Percentiles rank a stretch among this genome's conserved stretches.
These are phyloP conservation scores for Anas platyrhynchos DNA, from an alignment of 2,113 vertebrate genomes.

Conservation along the genomic window DNA sequence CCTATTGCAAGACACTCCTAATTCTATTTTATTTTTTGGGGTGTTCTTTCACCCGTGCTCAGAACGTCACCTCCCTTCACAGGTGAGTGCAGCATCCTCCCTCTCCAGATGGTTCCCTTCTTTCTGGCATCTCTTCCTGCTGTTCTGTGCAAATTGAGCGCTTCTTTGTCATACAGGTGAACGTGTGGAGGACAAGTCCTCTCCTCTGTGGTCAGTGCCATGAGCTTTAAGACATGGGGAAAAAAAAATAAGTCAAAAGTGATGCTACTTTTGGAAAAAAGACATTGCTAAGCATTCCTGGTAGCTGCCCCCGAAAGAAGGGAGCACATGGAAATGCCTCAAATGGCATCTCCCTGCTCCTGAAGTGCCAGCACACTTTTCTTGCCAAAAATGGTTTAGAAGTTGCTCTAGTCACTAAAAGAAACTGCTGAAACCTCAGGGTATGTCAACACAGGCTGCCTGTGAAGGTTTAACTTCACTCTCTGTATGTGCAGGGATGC, in stretches of 20 bases:
- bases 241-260: background rate
- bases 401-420: background rate
- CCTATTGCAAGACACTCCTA: background rate
- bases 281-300: background rate
- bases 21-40: too few species aligned
- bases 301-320: background rate
- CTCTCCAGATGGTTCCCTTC: background rate
- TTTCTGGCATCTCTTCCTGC: background rate
- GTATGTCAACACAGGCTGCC: background rate
- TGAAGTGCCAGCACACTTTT: background rate
- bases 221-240: background rate
- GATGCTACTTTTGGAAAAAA: background rate
- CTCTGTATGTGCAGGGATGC: background rate
- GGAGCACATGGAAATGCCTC: background rate
- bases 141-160: background rate
- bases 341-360: background rate
- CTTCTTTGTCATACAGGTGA: background rate
- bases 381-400: background rate
- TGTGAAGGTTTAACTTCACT: background rate
- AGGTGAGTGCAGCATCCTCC: rapidly evolving
- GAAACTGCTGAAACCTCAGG: background rate
- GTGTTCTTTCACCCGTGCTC: background rate
- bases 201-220: background rate
- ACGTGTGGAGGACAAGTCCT: background rate
- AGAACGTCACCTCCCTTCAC: background rate